These are phyloP conservation scores for Spheniscus humboldti DNA, from an alignment of 2,797 vertebrate species.

Conservation along the genomic window DNA sequence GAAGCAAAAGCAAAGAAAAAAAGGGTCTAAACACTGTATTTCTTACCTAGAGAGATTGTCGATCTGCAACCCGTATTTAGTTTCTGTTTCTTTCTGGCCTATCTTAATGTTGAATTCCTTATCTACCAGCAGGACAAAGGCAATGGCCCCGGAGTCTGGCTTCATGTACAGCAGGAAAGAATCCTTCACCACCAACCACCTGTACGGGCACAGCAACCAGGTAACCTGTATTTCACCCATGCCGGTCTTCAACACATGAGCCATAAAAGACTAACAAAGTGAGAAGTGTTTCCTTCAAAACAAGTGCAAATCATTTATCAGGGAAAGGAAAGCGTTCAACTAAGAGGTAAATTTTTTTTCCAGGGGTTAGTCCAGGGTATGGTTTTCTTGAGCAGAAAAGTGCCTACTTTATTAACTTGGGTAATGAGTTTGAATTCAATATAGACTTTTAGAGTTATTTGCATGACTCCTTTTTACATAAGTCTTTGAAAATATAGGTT, in stretches of 20 bases:
- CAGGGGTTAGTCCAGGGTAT: background rate
- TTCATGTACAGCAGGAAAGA: conserved; percentile 96
- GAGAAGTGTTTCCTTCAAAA: background rate
- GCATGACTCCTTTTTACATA: background rate
- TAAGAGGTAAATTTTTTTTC: background rate
- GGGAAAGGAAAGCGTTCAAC: background rate
- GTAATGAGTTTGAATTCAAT: background rate
- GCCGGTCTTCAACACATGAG: rapidly evolving
- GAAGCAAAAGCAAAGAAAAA: background rate
- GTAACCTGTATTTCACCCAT: background rate
- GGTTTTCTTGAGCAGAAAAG: background rate
- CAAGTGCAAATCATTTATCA: background rate
- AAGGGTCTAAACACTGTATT: background rate
- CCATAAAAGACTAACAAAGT: too few relatives aligned
- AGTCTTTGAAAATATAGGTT: background rate
- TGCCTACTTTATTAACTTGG: background rate
- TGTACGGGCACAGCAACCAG: conserved; percentile 44
- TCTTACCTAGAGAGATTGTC: conserved; percentile 91
- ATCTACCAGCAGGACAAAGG: conserved; percentile 92
- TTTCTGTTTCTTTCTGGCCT: conserved; percentile 92
- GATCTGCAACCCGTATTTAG: conserved; percentile 87
- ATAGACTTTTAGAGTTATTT: background rate
- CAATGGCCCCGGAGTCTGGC: conserved; percentile 86
- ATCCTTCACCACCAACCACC: conserved; percentile 96
- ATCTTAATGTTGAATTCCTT: conserved; percentile 92